Percentiles rank a stretch among this genome's conserved stretches.
Evolutionary conservation across 2,797 vertebrate species (phyloP).

Genomic region (Hydrophis major): DNA sequence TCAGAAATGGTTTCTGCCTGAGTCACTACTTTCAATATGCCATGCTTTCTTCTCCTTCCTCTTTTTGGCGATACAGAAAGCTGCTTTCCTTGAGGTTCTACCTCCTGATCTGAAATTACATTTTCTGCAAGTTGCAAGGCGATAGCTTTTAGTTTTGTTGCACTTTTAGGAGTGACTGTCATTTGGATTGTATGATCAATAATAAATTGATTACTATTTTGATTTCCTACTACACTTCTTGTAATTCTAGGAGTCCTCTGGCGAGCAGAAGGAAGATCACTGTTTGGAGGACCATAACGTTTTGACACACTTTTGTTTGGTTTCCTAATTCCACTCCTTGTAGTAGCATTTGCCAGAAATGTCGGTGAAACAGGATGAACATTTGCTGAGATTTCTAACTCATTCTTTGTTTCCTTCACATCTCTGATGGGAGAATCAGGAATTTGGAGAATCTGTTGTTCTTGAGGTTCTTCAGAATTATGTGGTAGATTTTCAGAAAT

Average conservation of each 20-base stretch:
- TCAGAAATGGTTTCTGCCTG: constrained; percentile 4
- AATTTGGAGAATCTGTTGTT: constrained; percentile 40
- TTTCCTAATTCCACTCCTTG: constrained; percentile 65
- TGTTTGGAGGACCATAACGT: constrained; percentile 9
- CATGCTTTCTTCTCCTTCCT: constrained; percentile 57
- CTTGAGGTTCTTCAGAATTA: constrained; percentile 38
- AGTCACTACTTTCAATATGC: not conserved
- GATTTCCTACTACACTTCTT: constrained; percentile 55
- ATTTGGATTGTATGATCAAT: constrained; percentile 54
- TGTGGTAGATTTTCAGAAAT: constrained; percentile 36
- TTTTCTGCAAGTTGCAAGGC: constrained; percentile 48
- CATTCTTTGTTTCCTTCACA: constrained; percentile 48
- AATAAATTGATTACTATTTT: constrained; percentile 36
- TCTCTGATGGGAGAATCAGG: constrained; percentile 60
- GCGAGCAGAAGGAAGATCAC: constrained; percentile 55
- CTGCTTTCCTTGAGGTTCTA: constrained; percentile 31
- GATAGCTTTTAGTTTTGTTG: constrained; percentile 63
- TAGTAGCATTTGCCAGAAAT: constrained; percentile 65
- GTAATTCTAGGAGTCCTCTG: constrained; percentile 70
- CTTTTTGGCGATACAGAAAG: constrained; percentile 55
- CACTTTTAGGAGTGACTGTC: constrained; percentile 70
- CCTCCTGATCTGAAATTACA: constrained; percentile 13
- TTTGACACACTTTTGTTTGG: constrained; percentile 46
- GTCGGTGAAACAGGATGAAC: constrained; percentile 66
- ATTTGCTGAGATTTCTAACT: constrained; percentile 49